These are phyloP conservation scores for Benthosema pterotum DNA, from an alignment of 2,797 vertebrate species.

Conservation along the genomic window DNA sequence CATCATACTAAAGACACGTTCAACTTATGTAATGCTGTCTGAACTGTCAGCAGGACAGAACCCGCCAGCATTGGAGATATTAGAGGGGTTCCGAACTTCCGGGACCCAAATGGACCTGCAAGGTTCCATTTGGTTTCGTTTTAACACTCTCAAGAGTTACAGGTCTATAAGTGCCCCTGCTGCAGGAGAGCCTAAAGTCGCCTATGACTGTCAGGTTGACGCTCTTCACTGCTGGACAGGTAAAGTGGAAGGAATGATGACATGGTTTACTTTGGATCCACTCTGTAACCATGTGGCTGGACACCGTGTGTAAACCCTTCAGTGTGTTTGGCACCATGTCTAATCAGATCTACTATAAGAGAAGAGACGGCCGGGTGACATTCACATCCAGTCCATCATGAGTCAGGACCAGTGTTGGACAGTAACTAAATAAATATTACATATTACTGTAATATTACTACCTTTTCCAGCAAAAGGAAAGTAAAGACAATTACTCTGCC, in stretches of 20 bases:
- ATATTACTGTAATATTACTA: no score
- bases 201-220: no score
- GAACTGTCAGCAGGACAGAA: background rate
- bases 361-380: background rate
- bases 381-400: background rate
- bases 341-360: background rate
- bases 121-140: no score
- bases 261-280: background rate
- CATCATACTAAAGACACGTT: background rate
- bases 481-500: no score
- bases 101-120: no score
- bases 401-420: background rate
- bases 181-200: no score
- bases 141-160: no score
- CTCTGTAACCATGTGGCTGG: background rate
- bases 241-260: slow-evolving; percentile 14
- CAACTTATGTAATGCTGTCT: slow-evolving; percentile 7
- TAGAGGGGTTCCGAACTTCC: no score
- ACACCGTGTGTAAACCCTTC: background rate
- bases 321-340: background rate
- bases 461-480: no score
- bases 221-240: background rate
- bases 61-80: no score
- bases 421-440: no score
- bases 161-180: no score